Evolutionary conservation across 2,113 vertebrate species (phyloP).

Genomic region (Orthochromis indermauri): DNA sequence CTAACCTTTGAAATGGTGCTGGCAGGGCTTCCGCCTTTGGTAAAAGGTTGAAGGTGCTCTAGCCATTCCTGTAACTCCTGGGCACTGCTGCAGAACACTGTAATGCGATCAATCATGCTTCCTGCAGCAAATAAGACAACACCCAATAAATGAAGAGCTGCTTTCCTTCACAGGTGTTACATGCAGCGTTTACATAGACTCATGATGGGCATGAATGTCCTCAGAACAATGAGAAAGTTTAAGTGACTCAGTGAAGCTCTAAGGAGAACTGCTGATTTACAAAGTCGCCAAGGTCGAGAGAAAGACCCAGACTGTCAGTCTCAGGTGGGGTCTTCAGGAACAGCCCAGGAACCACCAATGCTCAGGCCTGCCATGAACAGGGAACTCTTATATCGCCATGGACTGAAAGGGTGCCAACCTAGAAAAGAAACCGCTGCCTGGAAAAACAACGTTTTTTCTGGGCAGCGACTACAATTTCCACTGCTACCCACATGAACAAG

Average conservation of each 20-base stretch:
- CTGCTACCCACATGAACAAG: neutral
- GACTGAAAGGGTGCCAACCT: neutral
- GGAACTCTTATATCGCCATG: neutral
- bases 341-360: rapidly evolving
- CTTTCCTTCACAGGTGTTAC: neutral
- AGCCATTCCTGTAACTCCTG: conserved; percentile 93
- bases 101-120: conserved; percentile 75
- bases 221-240: rapidly evolving
- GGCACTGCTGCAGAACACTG: conserved; percentile 80
- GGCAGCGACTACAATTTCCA: neutral
- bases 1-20: conserved; percentile 73
- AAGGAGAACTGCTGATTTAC: neutral
- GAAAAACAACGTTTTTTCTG: rapidly evolving
- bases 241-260: neutral
- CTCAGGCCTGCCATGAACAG: neutral
- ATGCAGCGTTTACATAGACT: rapidly evolving
- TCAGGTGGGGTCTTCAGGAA: neutral
- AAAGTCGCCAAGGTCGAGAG: neutral
- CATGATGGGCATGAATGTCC: neutral
- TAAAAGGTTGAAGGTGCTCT: conserved; percentile 82
- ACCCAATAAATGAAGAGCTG: neutral
- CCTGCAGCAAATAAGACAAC: conserved; percentile 56
- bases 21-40: conserved; percentile 79
- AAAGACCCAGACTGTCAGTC: rapidly evolving
- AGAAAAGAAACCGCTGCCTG: neutral